These are phyloP conservation scores for Zygothrica quintamaculata DNA, from an alignment of 2,888 invertebrate species.

Conservation along the genomic window DNA sequence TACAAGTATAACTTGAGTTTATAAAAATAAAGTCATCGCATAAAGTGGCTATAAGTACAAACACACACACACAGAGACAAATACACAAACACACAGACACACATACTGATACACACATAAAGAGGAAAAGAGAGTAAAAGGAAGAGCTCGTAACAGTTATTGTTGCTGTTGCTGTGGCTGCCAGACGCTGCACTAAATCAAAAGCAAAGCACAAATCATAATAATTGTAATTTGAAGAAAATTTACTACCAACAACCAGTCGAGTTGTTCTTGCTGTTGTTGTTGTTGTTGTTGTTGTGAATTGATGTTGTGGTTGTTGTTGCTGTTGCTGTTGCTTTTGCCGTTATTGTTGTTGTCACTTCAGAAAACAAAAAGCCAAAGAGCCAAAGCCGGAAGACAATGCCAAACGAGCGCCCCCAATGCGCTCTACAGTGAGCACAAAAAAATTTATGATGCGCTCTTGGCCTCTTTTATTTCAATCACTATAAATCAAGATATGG, in stretches of 20 bases:
- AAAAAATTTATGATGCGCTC: slow-evolving; percentile 80
- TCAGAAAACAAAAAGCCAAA: slow-evolving; percentile 66
- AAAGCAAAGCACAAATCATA: slow-evolving; percentile 77
- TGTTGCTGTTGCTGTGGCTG: slow-evolving; percentile 35
- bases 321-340: slow-evolving; percentile 56
- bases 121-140: no score
- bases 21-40: slow-evolving; percentile 68
- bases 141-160: slow-evolving; percentile 6
- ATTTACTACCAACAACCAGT: slow-evolving; percentile 75
- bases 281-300: slow-evolving; percentile 20
- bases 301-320: slow-evolving; percentile 16
- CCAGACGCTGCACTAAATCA: slow-evolving; percentile 68
- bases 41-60: slow-evolving; percentile 57
- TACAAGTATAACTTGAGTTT: slow-evolving; percentile 36
- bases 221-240: slow-evolving; percentile 81
- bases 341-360: slow-evolving; percentile 54
- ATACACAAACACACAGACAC: background rate
- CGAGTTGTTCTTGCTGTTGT: slow-evolving; percentile 20
- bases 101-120: no score
- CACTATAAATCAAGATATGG: slow-evolving; percentile 81
- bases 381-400: slow-evolving; percentile 71
- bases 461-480: slow-evolving; percentile 81
- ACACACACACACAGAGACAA: slow-evolving; percentile 3
- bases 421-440: slow-evolving; percentile 50
- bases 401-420: slow-evolving; percentile 67